Base-by-base conservation (phyloP, 2,113 vertebrate genomes). In the Natator depressus region DNA sequence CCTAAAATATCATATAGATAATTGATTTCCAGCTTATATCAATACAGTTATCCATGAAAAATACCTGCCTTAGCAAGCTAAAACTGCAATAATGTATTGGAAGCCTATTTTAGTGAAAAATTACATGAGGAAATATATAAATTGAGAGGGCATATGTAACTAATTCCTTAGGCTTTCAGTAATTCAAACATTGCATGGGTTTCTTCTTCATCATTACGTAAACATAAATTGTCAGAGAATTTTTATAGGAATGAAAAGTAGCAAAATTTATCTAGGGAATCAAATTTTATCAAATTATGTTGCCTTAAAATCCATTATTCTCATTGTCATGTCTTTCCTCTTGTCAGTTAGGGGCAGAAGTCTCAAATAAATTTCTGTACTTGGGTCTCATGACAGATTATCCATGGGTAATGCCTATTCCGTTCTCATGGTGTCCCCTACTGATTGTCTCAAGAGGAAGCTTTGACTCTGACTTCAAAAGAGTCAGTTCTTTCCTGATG, bases 21-120 rank as follows among this genome's bases (percentile, higher is more conserved):
- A 31, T 24, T 31, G 38, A 46, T 13, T 19, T 75, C 49, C 27
- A 7, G 1, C 0, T 0, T 25, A 7, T 47, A 12, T 59, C 78
- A 84, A 6, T 11, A 17, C 5, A 57, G 3, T 50, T 51, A 2
- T 55, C 49, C 11, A 12, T 54, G 24, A 59, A 87, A 22, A 89
- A 38, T 1, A 53, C 12, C 6, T 72, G 46, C 10, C 14, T 88
- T 92, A 38, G 8, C 69, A 24, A 38, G 69, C 92, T 25, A 82
- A 87, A 93, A 25, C 57, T 42, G 53, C 25, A 75, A 29, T 83
- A 42, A 79, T 81, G 84, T 75, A 24, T 69, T 86, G 76, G 50
- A 87, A 42, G 1, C 0, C 11, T 82, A 12, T 42, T 81, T 81
- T 51, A 51, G n/a, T 81, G 2, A 5, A 84, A 80, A 82, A 72